Percentiles rank a stretch among this genome's conserved stretches.
Evolutionary conservation across 2,113 vertebrate species (phyloP).

Genomic region (Rhinichthys klamathensis): DNA sequence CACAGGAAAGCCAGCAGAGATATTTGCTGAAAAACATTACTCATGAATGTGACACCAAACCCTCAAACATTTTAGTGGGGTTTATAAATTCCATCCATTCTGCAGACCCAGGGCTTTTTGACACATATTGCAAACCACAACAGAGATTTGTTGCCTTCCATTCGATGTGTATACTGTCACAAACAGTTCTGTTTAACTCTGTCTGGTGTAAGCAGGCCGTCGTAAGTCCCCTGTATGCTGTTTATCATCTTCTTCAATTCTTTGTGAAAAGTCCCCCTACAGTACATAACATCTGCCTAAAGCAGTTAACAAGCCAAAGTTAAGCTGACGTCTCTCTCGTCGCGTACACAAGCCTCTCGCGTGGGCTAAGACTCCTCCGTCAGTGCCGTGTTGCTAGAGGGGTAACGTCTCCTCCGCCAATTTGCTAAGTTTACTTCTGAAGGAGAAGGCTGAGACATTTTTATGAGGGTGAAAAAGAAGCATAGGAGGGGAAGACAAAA

Average conservation of each 20-base stretch:
- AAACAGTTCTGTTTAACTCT: slow-evolving; percentile 13
- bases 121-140: not conserved
- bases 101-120: not conserved
- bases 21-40: not conserved
- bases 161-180: not conserved
- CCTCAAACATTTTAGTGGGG: not conserved
- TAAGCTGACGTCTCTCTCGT: slow-evolving; percentile 35
- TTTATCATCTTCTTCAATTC: slow-evolving; percentile 7
- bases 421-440: slow-evolving; percentile 47
- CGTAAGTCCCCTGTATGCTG: slow-evolving; percentile 17
- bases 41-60: not conserved
- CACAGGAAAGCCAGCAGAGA: not conserved
- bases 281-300: slow-evolving; percentile 24
- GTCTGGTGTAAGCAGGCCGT: not conserved
- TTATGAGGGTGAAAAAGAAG: slow-evolving; percentile 15
- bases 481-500: not conserved
- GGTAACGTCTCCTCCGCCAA: slow-evolving; percentile 25
- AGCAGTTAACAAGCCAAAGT: slow-evolving; percentile 30
- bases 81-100: not conserved
- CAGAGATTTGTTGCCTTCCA: not conserved
- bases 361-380: slow-evolving; percentile 24
- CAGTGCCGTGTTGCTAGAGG: slow-evolving; percentile 17
- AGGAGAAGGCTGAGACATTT: slow-evolving; percentile 4
- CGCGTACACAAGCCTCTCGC: not conserved
- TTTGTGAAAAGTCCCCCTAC: not conserved